A percentile compares a stretch with the other conserved stretches of the same genome.
Conservation (phyloP, 2,113 vertebrate species). For the Solea senegalensis region DNA sequence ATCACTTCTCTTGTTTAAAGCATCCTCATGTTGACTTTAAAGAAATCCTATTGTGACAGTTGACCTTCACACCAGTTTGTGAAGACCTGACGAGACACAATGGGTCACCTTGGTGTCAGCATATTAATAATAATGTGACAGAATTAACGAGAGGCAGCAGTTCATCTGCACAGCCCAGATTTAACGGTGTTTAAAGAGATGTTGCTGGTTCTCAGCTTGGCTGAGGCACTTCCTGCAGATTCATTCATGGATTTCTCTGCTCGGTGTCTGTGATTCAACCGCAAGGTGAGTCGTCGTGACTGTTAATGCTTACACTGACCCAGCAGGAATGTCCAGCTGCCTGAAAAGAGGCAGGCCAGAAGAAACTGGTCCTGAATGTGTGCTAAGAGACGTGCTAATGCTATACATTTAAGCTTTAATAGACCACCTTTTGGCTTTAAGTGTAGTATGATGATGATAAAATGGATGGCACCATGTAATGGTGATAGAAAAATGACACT, state of each 20-base stretch:
- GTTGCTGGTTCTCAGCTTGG: slow-evolving; percentile 47
- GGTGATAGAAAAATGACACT: too few species aligned
- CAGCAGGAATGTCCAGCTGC: slow-evolving; percentile 7
- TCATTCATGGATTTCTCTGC: slow-evolving; percentile 1
- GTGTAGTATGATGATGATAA: too few species aligned
- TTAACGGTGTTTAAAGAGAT: slow-evolving; percentile 62
- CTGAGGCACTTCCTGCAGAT: slow-evolving; percentile 7
- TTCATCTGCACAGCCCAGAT: slow-evolving; percentile 68
- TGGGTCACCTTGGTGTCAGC: slow-evolving; percentile 68
- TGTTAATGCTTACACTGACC: slow-evolving; percentile 29
- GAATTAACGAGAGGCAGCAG: slow-evolving; percentile 80
- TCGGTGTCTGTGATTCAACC: slow-evolving; percentile 24
- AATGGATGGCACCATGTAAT: too few species aligned
- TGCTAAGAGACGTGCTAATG: too few species aligned
- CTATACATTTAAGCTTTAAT: too few species aligned
- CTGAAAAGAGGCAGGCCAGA: too few species aligned
- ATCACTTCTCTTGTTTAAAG: slow-evolving; percentile 68
- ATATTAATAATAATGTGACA: slow-evolving; percentile 82
- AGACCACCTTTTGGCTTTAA: too few species aligned
- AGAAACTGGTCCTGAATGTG: too few species aligned
- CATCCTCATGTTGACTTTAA: slow-evolving; percentile 65
- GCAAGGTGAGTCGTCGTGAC: slow-evolving; percentile 34
- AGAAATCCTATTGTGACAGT: slow-evolving; percentile 79
- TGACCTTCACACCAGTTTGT: slow-evolving; percentile 81
- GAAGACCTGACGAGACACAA: slow-evolving; percentile 57